Conservation (phyloP, 2,797 vertebrate species). For the Danio choprae region DNA sequence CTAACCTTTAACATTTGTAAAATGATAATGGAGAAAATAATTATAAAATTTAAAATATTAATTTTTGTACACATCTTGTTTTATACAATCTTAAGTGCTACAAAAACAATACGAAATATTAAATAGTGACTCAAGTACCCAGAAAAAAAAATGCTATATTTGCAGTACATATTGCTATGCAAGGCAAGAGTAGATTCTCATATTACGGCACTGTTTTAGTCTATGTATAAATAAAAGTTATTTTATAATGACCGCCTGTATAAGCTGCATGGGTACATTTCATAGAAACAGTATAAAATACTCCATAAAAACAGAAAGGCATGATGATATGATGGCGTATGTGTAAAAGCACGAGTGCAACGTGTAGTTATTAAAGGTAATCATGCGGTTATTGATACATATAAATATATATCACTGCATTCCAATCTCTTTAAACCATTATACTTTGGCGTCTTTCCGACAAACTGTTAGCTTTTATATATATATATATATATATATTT, state of each 20-base stretch:
- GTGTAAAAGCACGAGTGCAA: conserved; percentile 51
- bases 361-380: conserved; percentile 70
- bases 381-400: background rate
- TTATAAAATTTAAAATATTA: conserved; percentile 87
- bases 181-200: conserved; percentile 81
- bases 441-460: conserved; percentile 79
- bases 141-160: conserved; percentile 77
- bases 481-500: background rate
- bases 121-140: conserved; percentile 96
- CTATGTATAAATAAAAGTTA: conserved; percentile 79
- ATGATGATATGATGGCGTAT: conserved; percentile 69
- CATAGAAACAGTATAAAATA: conserved; percentile 86
- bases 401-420: conserved; percentile 60
- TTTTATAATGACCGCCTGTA: conserved; percentile 76
- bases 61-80: conserved; percentile 90
- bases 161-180: conserved; percentile 82
- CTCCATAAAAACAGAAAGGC: conserved; percentile 84
- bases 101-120: conserved; percentile 85
- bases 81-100: conserved; percentile 98
- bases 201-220: conserved; percentile 80
- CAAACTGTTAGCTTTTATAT: conserved; percentile 30
- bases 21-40: conserved; percentile 92
- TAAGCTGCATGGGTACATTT: conserved; percentile 82
- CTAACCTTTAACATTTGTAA: conserved; percentile 89
- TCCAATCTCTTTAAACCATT: conserved; percentile 70